A percentile compares a stretch with the other conserved stretches of the same genome.
phyloP scores from a whole-genome alignment of 2,797 vertebrate species.

The Tinamus major region DNA sequence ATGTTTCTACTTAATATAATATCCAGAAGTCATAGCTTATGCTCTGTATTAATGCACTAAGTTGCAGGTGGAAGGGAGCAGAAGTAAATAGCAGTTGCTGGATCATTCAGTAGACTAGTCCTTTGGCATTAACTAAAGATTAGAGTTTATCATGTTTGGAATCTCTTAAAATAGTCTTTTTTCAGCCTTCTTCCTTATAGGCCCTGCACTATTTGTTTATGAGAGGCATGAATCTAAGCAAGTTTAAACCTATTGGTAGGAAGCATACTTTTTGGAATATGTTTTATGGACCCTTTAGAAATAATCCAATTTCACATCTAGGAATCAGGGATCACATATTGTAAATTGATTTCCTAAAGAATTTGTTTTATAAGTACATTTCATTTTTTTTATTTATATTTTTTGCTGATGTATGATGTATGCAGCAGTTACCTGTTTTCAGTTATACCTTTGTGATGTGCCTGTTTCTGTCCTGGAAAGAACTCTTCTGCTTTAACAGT shows the following conservation, averaged over 20 bases:
- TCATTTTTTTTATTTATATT: neutral
- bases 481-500: neutral
- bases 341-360: neutral
- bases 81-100: neutral
- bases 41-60: neutral
- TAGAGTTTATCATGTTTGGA: neutral
- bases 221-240: neutral
- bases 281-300: neutral
- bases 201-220: neutral
- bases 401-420: neutral
- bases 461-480: neutral
- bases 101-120: neutral
- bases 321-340: neutral
- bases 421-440: neutral
- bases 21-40: neutral
- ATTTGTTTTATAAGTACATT: neutral
- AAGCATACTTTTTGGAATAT: neutral
- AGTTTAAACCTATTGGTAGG: neutral
- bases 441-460: neutral
- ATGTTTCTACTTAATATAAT: neutral
- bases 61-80: neutral
- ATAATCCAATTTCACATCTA: neutral
- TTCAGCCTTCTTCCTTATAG: neutral
- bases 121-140: conserved; percentile 23
- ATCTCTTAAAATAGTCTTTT: neutral